Evolutionary conservation across 2,113 vertebrate species (phyloP).

Genomic region (Dicaeum eximium): DNA sequence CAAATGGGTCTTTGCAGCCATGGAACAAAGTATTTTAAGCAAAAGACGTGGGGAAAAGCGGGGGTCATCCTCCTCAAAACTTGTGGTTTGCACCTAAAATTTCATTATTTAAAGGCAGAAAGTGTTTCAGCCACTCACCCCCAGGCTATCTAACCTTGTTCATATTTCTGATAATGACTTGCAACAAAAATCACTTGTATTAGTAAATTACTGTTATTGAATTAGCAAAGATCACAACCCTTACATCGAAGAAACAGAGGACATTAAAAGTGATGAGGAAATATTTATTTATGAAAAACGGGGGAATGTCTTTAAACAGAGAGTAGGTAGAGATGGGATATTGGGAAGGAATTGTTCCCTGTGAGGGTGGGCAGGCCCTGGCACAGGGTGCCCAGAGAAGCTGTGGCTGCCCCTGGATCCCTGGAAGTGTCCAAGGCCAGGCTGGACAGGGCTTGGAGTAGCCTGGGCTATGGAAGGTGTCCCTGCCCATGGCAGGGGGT

Average conservation of each 20-base stretch:
- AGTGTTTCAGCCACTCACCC: not conserved
- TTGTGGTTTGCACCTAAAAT: not conserved
- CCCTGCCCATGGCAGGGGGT: not conserved
- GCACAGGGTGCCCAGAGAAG: not conserved
- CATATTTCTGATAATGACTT: not conserved
- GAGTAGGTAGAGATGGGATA: rapidly evolving
- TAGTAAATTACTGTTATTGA: not conserved
- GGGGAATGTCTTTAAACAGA: not conserved
- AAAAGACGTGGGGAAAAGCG: not conserved
- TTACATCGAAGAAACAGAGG: not conserved
- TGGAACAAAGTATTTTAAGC: not conserved
- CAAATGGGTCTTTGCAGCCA: not conserved
- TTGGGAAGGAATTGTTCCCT: rapidly evolving
- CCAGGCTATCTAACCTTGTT: not conserved
- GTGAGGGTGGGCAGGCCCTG: not conserved
- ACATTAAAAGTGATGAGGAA: not conserved
- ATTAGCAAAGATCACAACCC: not conserved
- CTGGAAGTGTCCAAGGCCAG: not conserved
- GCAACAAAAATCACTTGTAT: not conserved
- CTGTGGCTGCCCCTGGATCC: not conserved
- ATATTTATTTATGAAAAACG: not conserved
- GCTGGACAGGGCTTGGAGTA: rapidly evolving
- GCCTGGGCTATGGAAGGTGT: rapidly evolving
- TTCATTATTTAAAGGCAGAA: not conserved
- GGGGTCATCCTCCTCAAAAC: not conserved